Conservation (phyloP, 2,888 invertebrate species). For the Drosophila borborema region DNA sequence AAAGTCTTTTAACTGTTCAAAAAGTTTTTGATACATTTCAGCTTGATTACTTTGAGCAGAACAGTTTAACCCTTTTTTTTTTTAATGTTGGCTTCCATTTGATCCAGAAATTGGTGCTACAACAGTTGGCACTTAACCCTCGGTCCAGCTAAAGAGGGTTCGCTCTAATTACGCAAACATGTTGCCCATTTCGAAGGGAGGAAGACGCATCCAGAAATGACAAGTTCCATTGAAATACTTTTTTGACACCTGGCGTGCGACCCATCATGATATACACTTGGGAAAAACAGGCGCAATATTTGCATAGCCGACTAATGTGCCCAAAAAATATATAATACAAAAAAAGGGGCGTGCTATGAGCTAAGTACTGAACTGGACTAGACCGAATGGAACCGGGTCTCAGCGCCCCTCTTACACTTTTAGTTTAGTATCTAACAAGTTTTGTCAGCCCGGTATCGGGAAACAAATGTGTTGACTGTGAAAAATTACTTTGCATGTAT, state of each 20-base stretch:
- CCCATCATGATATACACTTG: slow-evolving; percentile 48
- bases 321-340: background rate
- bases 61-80: slow-evolving; percentile 39
- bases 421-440: slow-evolving; percentile 37
- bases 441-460: slow-evolving; percentile 28
- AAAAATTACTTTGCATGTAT: slow-evolving; percentile 74
- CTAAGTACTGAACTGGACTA: slow-evolving; percentile 10
- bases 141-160: slow-evolving; percentile 28
- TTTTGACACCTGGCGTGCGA: slow-evolving; percentile 74
- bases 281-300: slow-evolving; percentile 45
- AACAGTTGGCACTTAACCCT: slow-evolving; percentile 63
- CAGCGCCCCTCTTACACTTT: background rate
- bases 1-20: background rate
- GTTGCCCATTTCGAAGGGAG: slow-evolving; percentile 44
- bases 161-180: slow-evolving; percentile 67
- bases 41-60: slow-evolving; percentile 22
- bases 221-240: slow-evolving; percentile 57
- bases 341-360: slow-evolving; percentile 13
- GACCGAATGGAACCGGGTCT: slow-evolving; percentile 3
- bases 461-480: slow-evolving; percentile 68
- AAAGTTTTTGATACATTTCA: slow-evolving; percentile 17
- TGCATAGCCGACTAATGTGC: slow-evolving; percentile 32
- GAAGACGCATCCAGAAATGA: slow-evolving; percentile 40
- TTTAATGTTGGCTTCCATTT: slow-evolving; percentile 5
- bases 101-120: slow-evolving; percentile 17